These are phyloP conservation scores for Drosophila rubida DNA, from an alignment of 2,888 invertebrate species.

Conservation along the genomic window DNA sequence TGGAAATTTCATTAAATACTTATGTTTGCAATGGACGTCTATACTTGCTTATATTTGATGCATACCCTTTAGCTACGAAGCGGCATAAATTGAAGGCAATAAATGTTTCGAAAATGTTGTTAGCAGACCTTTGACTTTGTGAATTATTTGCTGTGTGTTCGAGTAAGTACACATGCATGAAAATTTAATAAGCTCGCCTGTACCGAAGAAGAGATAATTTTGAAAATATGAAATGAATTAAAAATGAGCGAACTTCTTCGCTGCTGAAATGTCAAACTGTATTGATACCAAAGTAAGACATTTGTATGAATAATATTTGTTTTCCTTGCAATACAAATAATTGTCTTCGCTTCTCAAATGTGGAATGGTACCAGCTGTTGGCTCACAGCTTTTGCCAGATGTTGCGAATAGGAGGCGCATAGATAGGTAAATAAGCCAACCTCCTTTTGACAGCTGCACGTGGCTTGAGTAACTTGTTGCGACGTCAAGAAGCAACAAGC, in stretches of 20 bases:
- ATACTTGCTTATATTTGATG: background rate
- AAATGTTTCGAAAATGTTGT: background rate
- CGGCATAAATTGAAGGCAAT: background rate
- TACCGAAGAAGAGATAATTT: background rate
- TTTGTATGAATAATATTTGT: background rate
- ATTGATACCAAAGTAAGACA: background rate
- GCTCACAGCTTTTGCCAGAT: background rate
- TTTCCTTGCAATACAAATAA: background rate
- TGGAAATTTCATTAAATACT: conserved; percentile 8
- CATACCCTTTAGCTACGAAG: background rate
- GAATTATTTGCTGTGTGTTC: background rate
- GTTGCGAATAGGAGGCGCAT: background rate
- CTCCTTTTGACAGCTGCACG: conserved; percentile 3
- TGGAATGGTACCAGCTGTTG: background rate
- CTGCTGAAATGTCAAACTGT: background rate
- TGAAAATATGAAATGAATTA: background rate
- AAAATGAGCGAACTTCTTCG: background rate
- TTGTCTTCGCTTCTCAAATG: background rate
- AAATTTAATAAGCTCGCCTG: background rate
- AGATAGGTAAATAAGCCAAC: conserved; percentile 12
- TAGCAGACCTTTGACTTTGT: background rate
- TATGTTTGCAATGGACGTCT: background rate
- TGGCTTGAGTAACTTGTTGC: conserved; percentile 54
- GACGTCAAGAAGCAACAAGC: conserved; percentile 1
- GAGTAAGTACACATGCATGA: background rate